phyloP scores from a whole-genome alignment of 53 echinoderm and acorn worm genomes.

The Echinarachnius parma region DNA sequence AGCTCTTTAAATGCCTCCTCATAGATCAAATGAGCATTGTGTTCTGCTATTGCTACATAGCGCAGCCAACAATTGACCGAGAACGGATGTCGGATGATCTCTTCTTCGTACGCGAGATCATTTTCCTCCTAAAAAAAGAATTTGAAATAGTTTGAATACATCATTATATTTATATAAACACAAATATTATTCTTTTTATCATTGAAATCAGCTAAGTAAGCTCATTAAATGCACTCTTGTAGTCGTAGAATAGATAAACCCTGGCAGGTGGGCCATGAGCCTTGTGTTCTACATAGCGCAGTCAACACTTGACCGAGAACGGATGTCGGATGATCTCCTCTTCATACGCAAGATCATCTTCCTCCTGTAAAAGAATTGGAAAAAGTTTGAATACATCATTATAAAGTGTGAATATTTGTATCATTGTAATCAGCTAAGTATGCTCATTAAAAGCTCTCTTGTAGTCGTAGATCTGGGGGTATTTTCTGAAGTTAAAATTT shows the following conservation, averaged over 20 bases:
- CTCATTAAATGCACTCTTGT: conserved; percentile 86
- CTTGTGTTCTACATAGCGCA: conserved; percentile 97
- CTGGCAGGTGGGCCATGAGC: conserved; percentile 52
- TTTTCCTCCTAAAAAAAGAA: conserved; percentile 99
- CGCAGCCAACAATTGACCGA: conserved; percentile 96
- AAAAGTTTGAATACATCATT: no score
- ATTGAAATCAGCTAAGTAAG: no score
- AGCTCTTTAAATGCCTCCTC: conserved; percentile 84
- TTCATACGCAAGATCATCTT: conserved; percentile 96
- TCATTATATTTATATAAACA: no score
- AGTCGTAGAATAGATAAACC: conserved; percentile 76
- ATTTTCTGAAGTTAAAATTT: no score
- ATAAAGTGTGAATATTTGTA: no score
- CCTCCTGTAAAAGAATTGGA: no score
- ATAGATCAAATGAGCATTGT: conserved; percentile 83
- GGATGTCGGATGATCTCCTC: conserved; percentile 95
- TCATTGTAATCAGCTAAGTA: no score
- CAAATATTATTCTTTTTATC: no score
- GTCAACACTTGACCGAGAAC: conserved; percentile 93
- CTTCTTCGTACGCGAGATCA: conserved; percentile 96
- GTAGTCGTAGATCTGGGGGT: no score
- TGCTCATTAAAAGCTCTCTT: no score
- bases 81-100: conserved; percentile 90
- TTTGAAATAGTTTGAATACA: no score
- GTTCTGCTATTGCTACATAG: conserved; percentile 96